phyloP scores from a whole-genome alignment of 2,113 vertebrate genomes.

The Nycticebus coucang region DNA sequence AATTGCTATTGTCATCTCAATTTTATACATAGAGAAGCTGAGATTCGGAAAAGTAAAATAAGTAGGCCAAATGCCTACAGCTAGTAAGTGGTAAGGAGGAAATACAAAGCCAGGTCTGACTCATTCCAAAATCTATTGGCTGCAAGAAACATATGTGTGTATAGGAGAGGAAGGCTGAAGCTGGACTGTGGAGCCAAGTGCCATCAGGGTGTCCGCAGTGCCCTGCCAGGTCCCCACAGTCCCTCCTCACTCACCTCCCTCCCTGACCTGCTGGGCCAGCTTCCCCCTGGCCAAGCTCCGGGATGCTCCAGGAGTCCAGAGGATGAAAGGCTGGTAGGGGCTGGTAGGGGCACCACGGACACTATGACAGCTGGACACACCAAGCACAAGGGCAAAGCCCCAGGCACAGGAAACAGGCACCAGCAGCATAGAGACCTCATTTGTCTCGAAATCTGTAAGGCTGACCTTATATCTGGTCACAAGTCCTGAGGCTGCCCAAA shows the following conservation, averaged over 20 bases:
- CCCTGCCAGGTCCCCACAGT: not conserved
- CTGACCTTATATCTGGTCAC: conserved; percentile 59
- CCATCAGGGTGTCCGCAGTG: not conserved
- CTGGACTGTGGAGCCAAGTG: not conserved
- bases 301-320: not conserved
- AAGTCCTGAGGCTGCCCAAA: conserved; percentile 5
- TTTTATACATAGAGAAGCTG: not conserved
- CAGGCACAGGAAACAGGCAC: conserved; percentile 7
- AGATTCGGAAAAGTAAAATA: not conserved
- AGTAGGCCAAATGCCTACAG: conserved; percentile 47
- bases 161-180: conserved; percentile 30
- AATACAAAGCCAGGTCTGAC: conserved; percentile 61
- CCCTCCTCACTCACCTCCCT: not conserved
- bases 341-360: not conserved
- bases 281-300: not conserved
- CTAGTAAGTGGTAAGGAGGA: not conserved
- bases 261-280: not conserved
- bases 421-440: not conserved
- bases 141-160: conserved; percentile 2
- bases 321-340: not conserved
- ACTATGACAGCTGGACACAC: not conserved
- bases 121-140: conserved; percentile 56
- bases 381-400: not conserved
- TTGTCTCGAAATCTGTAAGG: conserved; percentile 12
- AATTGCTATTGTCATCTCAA: not conserved